These are phyloP conservation scores for Mesorhabditis sp. DNA, from an alignment of 2,888 invertebrate species.

Conservation along the genomic window DNA sequence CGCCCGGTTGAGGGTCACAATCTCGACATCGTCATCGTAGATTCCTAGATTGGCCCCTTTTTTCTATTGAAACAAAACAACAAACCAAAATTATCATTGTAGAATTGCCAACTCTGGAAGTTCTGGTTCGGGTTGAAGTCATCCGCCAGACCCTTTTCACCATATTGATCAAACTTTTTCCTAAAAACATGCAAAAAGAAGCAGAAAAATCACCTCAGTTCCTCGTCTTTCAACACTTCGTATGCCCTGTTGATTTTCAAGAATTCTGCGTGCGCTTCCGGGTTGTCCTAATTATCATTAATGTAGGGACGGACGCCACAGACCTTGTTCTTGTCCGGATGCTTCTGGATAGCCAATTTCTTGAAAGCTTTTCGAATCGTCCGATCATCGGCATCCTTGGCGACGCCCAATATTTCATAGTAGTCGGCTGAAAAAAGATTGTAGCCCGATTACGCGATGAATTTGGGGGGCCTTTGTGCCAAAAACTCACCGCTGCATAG, in stretches of 20 bases:
- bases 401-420: constrained; percentile 71
- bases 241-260: constrained; percentile 78
- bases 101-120: constrained; percentile 78
- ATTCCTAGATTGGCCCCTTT: constrained; percentile 62
- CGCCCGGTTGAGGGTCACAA: constrained; percentile 73
- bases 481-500: too few species aligned
- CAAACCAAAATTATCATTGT: constrained; percentile 74
- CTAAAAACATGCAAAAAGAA: constrained; percentile 9
- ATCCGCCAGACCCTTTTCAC: constrained; percentile 70
- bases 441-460: too few species aligned
- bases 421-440: constrained; percentile 61
- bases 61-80: not conserved
- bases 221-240: constrained; percentile 79
- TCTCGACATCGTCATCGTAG: constrained; percentile 79
- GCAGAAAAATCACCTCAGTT: constrained; percentile 72
- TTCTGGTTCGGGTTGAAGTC: constrained; percentile 65
- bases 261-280: constrained; percentile 74
- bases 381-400: constrained; percentile 69
- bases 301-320: constrained; percentile 12
- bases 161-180: constrained; percentile 61
- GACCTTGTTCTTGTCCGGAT: constrained; percentile 73
- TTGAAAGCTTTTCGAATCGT: constrained; percentile 77
- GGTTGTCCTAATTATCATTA: constrained; percentile 67
- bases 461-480: too few species aligned
- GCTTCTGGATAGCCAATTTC: constrained; percentile 71